These are phyloP conservation scores for Athetis lepigone DNA, from an alignment of 2,888 invertebrate genomes.

Conservation along the genomic window DNA sequence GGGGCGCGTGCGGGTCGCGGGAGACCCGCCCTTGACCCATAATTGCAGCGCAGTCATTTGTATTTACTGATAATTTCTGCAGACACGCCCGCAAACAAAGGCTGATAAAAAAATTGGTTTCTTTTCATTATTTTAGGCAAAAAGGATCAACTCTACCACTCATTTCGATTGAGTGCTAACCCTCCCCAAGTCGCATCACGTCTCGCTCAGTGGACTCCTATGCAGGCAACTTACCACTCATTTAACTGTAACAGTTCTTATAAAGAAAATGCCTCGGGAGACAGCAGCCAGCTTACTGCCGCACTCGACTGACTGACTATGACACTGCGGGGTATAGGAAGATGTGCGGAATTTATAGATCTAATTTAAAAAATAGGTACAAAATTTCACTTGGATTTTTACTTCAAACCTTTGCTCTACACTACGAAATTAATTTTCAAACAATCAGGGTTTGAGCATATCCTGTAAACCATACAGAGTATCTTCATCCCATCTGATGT, in stretches of 20 bases:
- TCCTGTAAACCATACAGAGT: too few species aligned
- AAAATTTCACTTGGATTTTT: too few species aligned
- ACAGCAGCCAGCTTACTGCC: background rate
- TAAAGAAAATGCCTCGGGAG: background rate
- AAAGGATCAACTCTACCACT: background rate
- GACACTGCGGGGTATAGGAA: background rate
- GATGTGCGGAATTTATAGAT: too few species aligned
- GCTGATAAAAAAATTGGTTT: background rate
- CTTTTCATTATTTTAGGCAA: background rate
- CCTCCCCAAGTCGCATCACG: background rate
- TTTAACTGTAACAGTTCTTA: background rate
- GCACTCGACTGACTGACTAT: background rate
- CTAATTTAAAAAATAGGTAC: too few species aligned
- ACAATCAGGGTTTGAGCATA: too few species aligned
- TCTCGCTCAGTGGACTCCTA: background rate
- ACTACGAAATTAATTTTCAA: too few species aligned
- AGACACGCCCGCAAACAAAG: constrained; percentile 17
- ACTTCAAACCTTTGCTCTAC: too few species aligned
- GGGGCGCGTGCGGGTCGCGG: background rate
- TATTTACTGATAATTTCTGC: constrained; percentile 33
- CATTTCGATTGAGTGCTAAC: background rate
- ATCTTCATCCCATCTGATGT: too few species aligned
- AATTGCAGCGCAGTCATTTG: constrained; percentile 40
- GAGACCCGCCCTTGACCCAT: constrained; percentile 52
- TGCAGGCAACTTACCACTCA: too few species aligned